Percentiles rank a stretch among this genome's conserved stretches.
phyloP scores from a whole-genome alignment of 2,113 vertebrate species.

The Xerus inauris region DNA sequence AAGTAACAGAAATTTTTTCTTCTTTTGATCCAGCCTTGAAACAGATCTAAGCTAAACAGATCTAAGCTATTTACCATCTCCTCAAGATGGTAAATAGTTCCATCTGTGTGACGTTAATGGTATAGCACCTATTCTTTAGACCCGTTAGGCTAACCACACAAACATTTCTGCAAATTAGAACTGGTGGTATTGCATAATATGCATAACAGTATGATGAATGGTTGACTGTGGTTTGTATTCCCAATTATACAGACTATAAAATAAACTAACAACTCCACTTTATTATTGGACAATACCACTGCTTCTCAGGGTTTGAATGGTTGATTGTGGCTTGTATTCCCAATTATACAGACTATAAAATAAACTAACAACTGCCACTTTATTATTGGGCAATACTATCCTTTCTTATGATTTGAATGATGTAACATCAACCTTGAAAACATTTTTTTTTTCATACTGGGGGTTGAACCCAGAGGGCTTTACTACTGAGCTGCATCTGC shows the following conservation, averaged over 20 bases:
- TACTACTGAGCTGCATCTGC: too few species aligned
- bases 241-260: conserved; percentile 6
- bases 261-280: neutral
- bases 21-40: neutral
- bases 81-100: neutral
- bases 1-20: neutral
- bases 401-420: neutral
- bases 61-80: neutral
- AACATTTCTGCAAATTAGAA: neutral
- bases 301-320: neutral
- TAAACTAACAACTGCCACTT: neutral
- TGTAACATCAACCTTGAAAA: neutral
- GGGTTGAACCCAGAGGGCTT: too few species aligned
- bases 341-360: neutral
- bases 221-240: neutral
- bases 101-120: neutral
- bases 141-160: neutral
- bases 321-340: too few species aligned
- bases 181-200: neutral
- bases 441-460: neutral
- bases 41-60: neutral
- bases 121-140: neutral
- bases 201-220: neutral
- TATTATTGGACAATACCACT: neutral
- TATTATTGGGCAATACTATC: neutral